Evolutionary conservation across 2,888 invertebrate genomes (phyloP).

Genomic region (Blastobasis adustella): DNA sequence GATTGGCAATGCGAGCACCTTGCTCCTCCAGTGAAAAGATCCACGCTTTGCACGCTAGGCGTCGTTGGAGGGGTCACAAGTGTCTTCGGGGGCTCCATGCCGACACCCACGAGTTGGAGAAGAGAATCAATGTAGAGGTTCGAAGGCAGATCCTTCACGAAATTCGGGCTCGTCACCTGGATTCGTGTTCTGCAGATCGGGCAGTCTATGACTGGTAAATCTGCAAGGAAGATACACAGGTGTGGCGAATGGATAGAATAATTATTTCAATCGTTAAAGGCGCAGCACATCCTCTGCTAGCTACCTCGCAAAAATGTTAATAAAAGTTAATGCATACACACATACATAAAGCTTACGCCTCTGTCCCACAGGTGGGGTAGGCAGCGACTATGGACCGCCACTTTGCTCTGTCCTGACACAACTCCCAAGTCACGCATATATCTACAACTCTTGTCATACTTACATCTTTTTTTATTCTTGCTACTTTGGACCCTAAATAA

Average conservation of each 20-base stretch:
- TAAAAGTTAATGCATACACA: too few relatives aligned
- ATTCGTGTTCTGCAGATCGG: constrained; percentile 74
- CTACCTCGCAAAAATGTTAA: too few relatives aligned
- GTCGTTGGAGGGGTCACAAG: constrained; percentile 29
- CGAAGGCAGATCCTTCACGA: constrained; percentile 75
- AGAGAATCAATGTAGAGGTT: constrained; percentile 80
- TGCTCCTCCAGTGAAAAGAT: constrained; percentile 44
- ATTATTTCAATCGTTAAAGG: too few relatives aligned
- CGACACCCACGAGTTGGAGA: constrained; percentile 61
- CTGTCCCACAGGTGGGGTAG: too few relatives aligned
- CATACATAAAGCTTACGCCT: too few relatives aligned
- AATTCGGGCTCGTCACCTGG: constrained; percentile 61
- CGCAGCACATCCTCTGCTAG: too few relatives aligned
- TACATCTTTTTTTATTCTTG: too few relatives aligned
- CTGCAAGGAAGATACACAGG: constrained; percentile 31
- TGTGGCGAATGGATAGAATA: background rate
- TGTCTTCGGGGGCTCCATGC: constrained; percentile 16
- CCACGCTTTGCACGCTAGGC: constrained; percentile 34
- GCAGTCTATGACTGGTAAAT: constrained; percentile 57
- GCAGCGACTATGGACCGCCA: too few relatives aligned
- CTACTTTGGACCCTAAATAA: too few relatives aligned
- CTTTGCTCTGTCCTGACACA: too few relatives aligned
- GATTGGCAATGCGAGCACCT: constrained; percentile 51
- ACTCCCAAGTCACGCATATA: too few relatives aligned
- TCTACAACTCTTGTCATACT: too few relatives aligned